phyloP scores from a whole-genome alignment of 2,888 invertebrate genomes.

The Macrosoma leucophasiata region DNA sequence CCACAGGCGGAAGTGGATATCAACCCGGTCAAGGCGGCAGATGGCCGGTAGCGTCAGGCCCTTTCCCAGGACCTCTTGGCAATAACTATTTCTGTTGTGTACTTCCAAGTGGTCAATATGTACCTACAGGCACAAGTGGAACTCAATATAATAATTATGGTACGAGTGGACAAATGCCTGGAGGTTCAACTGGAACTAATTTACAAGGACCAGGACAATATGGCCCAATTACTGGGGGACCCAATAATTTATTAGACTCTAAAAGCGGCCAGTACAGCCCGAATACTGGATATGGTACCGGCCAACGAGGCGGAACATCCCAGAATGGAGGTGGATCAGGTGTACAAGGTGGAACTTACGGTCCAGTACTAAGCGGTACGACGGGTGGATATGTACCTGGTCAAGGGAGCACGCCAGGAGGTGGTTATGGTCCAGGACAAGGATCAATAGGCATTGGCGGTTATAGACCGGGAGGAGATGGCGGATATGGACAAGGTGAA shows the following conservation, averaged over 20 bases:
- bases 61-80: conserved; percentile 23
- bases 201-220: conserved; percentile 2
- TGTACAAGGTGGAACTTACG: conserved; percentile 2
- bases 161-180: too few relatives aligned
- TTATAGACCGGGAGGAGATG: conserved; percentile 13
- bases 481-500: conserved; percentile 2
- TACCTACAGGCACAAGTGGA: too few relatives aligned
- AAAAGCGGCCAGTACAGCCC: too few relatives aligned
- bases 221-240: conserved; percentile 4
- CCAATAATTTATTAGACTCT: too few relatives aligned
- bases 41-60: conserved; percentile 21
- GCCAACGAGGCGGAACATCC: too few relatives aligned
- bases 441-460: conserved; percentile 1
- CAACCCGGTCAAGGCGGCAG: conserved; percentile 6
- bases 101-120: too few relatives aligned
- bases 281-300: too few relatives aligned
- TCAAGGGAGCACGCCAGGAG: not conserved
- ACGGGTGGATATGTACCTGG: conserved; percentile 8
- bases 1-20: not conserved
- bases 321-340: conserved; percentile 15
- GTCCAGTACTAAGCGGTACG: not conserved
- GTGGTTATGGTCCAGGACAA: conserved; percentile 9
- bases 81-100: conserved; percentile 26
- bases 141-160: too few relatives aligned
- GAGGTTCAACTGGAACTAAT: not conserved